These are phyloP conservation scores for Drosophila ustulata DNA, from an alignment of 2,888 invertebrate genomes.

Conservation along the genomic window DNA sequence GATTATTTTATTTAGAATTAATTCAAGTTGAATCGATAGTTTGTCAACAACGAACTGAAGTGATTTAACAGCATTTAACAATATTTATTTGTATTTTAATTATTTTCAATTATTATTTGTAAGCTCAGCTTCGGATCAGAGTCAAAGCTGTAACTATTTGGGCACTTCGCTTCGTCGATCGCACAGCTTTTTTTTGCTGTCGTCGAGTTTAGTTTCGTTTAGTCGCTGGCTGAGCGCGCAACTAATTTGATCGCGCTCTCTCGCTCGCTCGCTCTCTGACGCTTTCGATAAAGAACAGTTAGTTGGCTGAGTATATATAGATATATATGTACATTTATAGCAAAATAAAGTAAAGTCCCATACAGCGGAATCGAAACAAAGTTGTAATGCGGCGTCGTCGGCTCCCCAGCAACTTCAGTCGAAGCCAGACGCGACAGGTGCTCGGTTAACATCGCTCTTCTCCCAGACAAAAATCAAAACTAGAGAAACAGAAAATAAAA, in stretches of 20 bases:
- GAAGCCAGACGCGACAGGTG: slow-evolving; percentile 46
- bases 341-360: background rate
- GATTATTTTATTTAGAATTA: too few relatives aligned
- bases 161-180: too few relatives aligned
- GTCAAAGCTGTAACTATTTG: too few relatives aligned
- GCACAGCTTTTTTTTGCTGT: too few relatives aligned
- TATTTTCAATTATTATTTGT: too few relatives aligned
- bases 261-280: slow-evolving; percentile 11
- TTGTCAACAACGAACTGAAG: too few relatives aligned
- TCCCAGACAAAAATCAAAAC: background rate
- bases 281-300: slow-evolving; percentile 60
- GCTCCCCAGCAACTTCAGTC: slow-evolving; percentile 41
- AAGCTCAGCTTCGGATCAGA: too few relatives aligned
- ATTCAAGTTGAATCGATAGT: too few relatives aligned
- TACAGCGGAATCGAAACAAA: slow-evolving; percentile 51
- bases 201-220: slow-evolving; percentile 20
- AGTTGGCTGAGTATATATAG: slow-evolving; percentile 21
- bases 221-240: slow-evolving; percentile 14
- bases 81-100: too few relatives aligned
- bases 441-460: slow-evolving; percentile 29
- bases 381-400: slow-evolving; percentile 46
- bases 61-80: too few relatives aligned
- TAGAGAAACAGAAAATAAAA: background rate
- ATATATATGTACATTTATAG: slow-evolving; percentile 5
- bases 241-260: background rate